Conservation (phyloP, 2,113 vertebrate species). For the Procavia capensis region DNA sequence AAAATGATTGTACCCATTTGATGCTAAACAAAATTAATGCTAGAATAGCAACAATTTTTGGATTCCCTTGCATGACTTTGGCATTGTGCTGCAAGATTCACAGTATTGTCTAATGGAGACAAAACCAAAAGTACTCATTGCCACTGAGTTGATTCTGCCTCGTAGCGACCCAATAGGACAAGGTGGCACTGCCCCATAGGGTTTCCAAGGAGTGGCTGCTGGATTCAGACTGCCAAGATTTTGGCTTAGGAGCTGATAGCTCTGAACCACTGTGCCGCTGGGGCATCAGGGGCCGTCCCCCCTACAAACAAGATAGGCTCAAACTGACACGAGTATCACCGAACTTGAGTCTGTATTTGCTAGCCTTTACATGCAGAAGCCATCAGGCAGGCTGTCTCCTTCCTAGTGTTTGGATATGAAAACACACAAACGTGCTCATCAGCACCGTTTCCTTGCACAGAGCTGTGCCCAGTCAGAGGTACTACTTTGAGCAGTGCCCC, state of each 20-base stretch:
- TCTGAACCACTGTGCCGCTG: too few species aligned
- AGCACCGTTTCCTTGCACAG: not conserved
- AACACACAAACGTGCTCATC: accelerated
- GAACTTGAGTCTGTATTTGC: not conserved
- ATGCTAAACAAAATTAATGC: not conserved
- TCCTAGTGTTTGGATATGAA: not conserved
- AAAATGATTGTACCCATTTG: not conserved
- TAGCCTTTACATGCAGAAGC: accelerated
- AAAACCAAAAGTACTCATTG: too few species aligned
- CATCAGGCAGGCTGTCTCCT: not conserved
- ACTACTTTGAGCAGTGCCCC: not conserved
- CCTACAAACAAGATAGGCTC: not conserved
- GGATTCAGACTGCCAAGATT: too few species aligned
- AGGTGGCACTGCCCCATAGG: too few species aligned
- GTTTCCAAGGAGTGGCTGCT: too few species aligned
- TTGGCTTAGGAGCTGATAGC: too few species aligned
- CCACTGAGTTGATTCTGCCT: too few species aligned
- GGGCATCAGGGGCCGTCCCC: not conserved
- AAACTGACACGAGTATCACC: accelerated
- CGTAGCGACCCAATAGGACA: too few species aligned
- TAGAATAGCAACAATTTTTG: not conserved
- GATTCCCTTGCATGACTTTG: too few species aligned
- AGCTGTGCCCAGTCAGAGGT: not conserved
- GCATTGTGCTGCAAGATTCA: accelerated
- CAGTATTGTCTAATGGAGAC: accelerated